These are phyloP conservation scores for Stichodactyla helianthus DNA, from an alignment of 64 coral and sea anemone species.

Conservation along the genomic window DNA sequence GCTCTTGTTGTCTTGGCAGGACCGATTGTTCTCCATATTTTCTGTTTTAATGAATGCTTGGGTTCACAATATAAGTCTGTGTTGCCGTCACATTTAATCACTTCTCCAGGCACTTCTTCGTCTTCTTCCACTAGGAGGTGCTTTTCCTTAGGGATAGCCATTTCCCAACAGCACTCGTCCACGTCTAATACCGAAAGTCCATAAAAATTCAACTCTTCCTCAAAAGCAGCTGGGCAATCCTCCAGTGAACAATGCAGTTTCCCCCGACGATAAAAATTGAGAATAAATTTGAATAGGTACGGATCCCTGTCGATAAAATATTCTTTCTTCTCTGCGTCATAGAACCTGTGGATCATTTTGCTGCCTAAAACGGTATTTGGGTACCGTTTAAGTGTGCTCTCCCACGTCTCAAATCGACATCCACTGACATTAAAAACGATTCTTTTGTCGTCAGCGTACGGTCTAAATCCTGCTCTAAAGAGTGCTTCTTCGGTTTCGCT, in stretches of 20 bases:
- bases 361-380: slow-evolving; percentile 84
- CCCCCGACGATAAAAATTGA: slow-evolving; percentile 87
- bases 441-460: slow-evolving; percentile 39
- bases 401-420: slow-evolving; percentile 78
- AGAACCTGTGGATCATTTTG: slow-evolving; percentile 63
- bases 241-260: slow-evolving; percentile 85
- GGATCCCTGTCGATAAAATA: slow-evolving; percentile 97
- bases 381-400: slow-evolving; percentile 64
- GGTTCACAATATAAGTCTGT: slow-evolving; percentile 63
- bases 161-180: slow-evolving; percentile 83
- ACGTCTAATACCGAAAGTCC: slow-evolving; percentile 85
- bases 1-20: slow-evolving; percentile 80
- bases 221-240: slow-evolving; percentile 87
- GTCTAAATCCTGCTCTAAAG: slow-evolving; percentile 14
- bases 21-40: slow-evolving; percentile 82
- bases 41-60: slow-evolving; percentile 55
- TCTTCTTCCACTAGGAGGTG: slow-evolving; percentile 53
- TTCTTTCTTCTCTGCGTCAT: slow-evolving; percentile 67
- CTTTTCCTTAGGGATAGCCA: slow-evolving; percentile 67
- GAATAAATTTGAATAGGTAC: slow-evolving; percentile 82
- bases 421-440: slow-evolving; percentile 90
- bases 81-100: slow-evolving; percentile 51
- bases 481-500: slow-evolving; percentile 9
- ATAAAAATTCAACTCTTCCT: slow-evolving; percentile 98
- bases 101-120: slow-evolving; percentile 41